These are phyloP conservation scores for Alethe diademata DNA, from an alignment of 2,113 vertebrate genomes.

Conservation along the genomic window DNA sequence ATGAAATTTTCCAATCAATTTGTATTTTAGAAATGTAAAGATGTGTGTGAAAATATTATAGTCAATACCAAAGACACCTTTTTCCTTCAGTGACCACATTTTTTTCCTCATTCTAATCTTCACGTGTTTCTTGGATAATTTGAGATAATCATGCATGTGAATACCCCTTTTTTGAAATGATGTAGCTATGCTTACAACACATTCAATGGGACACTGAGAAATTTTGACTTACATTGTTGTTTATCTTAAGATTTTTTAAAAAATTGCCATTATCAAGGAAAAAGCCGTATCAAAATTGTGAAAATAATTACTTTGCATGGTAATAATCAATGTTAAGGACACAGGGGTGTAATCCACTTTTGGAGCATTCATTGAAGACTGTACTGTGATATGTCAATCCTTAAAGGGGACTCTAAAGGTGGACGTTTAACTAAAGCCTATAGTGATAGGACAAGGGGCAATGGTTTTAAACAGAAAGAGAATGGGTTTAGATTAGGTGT, in stretches of 20 bases:
- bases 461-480: not conserved
- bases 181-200: not conserved
- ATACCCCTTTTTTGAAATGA: not conserved
- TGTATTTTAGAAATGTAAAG: not conserved
- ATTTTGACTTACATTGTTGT: not conserved
- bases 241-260: not conserved
- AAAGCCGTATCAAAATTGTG: not conserved
- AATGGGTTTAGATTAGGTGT: not conserved
- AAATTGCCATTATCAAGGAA: not conserved
- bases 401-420: not conserved
- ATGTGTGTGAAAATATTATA: not conserved
- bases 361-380: not conserved
- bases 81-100: not conserved
- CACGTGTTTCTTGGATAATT: not conserved
- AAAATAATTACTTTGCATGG: not conserved
- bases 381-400: not conserved
- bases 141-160: not conserved
- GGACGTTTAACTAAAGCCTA: not conserved
- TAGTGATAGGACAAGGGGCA: not conserved
- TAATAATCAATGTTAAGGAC: not conserved
- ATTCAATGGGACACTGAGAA: not conserved
- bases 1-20: not conserved
- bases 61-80: not conserved
- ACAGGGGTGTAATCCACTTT: not conserved
- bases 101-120: not conserved